phyloP scores from a whole-genome alignment of 2,113 vertebrate genomes.

The Casuarius casuarius region DNA sequence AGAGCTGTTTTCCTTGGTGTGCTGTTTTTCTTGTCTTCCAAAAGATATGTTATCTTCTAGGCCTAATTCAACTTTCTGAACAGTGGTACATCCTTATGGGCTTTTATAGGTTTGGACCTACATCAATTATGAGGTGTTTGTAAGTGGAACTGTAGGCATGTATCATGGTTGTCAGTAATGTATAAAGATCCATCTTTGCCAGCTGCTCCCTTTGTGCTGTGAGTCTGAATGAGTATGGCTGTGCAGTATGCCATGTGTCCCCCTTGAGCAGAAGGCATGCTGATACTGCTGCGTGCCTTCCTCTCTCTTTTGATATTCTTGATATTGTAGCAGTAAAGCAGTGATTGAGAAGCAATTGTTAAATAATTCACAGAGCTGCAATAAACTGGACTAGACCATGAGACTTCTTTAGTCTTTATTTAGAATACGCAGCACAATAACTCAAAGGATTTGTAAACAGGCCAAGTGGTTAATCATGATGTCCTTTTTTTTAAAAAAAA shows the following conservation, averaged over 20 bases:
- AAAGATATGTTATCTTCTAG: background rate
- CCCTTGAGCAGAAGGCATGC: background rate
- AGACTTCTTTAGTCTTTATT: background rate
- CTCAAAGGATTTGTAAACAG: background rate
- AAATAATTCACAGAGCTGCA: background rate
- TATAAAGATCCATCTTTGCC: background rate
- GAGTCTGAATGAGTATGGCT: background rate
- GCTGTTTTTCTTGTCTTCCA: background rate
- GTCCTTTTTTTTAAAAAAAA: background rate
- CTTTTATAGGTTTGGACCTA: background rate
- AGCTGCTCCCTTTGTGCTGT: background rate
- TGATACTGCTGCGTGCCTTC: background rate
- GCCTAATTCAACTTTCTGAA: background rate
- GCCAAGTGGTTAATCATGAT: background rate
- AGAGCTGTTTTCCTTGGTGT: background rate
- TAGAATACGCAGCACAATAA: background rate
- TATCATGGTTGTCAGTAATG: background rate
- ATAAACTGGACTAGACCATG: background rate
- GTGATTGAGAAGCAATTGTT: background rate
- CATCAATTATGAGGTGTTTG: accelerated
- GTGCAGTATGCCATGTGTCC: background rate
- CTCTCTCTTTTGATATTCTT: background rate
- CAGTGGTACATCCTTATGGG: background rate
- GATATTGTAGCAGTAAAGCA: background rate
- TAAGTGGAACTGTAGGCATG: background rate